Evolutionary conservation across 2,888 invertebrate genomes (phyloP), one percentile per base, ranked within the genome.

Genomic region (Gymnoscelis rufifasciata): DNA sequence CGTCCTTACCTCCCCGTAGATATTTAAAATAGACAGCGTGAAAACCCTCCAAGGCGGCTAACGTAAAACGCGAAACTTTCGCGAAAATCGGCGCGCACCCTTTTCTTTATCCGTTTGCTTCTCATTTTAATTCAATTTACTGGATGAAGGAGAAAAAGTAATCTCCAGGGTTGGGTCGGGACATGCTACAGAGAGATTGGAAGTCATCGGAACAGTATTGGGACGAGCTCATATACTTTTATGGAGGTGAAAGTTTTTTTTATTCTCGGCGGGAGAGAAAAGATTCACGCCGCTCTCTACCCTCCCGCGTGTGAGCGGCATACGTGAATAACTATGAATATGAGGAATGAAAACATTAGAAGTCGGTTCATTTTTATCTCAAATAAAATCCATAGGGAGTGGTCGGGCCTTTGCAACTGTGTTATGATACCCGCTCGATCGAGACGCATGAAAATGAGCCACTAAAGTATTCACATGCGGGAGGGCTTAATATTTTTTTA

Each of bases 191-290:
- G 77, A 80, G 80, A 83, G 82, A 84, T 86, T 84, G 86, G 83
- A 83, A 84, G 82, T 83, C 86, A 83, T 83, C 79, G 81, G 62
- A 79, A 72, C 74, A 74, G 83, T 83, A 84, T 86, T 83, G 83
- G 84, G 83, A 84, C 82, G 80, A 80, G 80, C 84, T 82, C 86
- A 81, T 86, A 84, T 81, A 83, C 86, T 84, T 86, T 86, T 84
- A 84, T 82, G 78, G 73, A 73, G 69, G 71, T 64, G 68, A 83
- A 83, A 83, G 76, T 84, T 86, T 84, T 74, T 52, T 79, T 84
- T 82, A 80, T 83, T 80, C 80, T 68, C 71, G 76, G 71, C 72
- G 70, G 72, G 79, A 77, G 75, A 78, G 72, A 81, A 82, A 79
- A 80, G 83, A 84, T 83, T 83, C 78, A 69, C 69, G 74, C 66